Evolutionary conservation across 2,113 vertebrate genomes (phyloP).

Genomic region (Lycaon pictus): DNA sequence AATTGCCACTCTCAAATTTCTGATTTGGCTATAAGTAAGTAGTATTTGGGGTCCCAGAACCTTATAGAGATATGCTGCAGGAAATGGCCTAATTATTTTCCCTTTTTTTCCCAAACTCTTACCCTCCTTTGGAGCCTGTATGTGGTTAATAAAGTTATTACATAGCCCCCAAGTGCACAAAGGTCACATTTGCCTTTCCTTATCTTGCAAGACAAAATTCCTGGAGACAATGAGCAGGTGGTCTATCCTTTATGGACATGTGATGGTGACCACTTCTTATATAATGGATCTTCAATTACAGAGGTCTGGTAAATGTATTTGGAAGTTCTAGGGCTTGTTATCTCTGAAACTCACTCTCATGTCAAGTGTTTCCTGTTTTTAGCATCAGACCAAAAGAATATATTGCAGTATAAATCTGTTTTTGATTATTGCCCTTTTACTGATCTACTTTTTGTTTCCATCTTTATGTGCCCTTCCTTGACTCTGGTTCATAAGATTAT

Average conservation of each 20-base stretch:
- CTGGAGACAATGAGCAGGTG: background rate
- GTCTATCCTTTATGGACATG: background rate
- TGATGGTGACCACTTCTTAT: background rate
- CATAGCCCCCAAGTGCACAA: background rate
- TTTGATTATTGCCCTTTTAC: constrained; percentile 49
- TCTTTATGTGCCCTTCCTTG: constrained; percentile 32
- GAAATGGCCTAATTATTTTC: constrained; percentile 36
- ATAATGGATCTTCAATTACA: constrained; percentile 31
- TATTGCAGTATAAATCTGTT: background rate
- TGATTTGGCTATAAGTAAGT: background rate
- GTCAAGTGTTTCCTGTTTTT: constrained; percentile 37
- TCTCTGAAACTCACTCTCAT: background rate
- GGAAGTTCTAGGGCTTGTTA: background rate
- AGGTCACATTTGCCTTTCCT: constrained; percentile 41
- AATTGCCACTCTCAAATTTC: constrained; percentile 35
- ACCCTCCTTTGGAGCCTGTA: background rate
- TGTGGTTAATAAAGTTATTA: constrained; percentile 48
- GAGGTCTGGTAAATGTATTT: constrained; percentile 34
- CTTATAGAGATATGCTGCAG: background rate
- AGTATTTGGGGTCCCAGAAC: background rate
- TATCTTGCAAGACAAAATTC: constrained; percentile 40
- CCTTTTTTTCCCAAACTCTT: background rate
- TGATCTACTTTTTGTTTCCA: constrained; percentile 45
- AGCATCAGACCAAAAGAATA: background rate
- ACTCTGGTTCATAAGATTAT: constrained; percentile 12